Evolutionary conservation across 2,113 vertebrate species (phyloP), one percentile per base, ranked within the genome.

Genomic region (Shinisaurus crocodilurus): DNA sequence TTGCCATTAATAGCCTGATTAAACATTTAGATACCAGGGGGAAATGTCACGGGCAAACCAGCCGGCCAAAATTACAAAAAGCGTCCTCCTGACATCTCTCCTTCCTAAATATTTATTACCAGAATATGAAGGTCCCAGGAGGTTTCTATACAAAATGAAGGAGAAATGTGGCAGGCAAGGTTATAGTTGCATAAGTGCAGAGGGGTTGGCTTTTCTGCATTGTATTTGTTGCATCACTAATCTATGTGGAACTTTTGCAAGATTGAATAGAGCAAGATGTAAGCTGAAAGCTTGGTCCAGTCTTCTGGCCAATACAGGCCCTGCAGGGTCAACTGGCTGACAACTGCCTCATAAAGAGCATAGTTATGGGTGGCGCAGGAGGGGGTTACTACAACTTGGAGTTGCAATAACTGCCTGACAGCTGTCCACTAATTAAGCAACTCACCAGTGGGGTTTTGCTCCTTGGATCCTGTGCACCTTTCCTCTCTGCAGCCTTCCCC

Each of bases 61-160:
- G 69, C 91, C 92, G 90, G 88, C 89, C 93, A 91, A 82, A 88
- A 83, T 48, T 9, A 13, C 86, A 94, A 90, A 88, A 90, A 91
- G 37, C 34, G 82, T 79, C 13, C 65, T 93, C 93, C 83, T 16
- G 79, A 92, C 94, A 89, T 92, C 94, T 48, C 88, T 40, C 94
- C 82, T 95, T 92, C 88, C 94, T 95, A 96, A 95, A 93, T 96
- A 81, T 91, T 95, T 95, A 94, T 94, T 94, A 92, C 89, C 85
- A 89, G 87, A 63, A 91, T 92, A 92, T 88, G 94, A 95, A 80
- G 79, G 82, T 93, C 91, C 87, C 77, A 5, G 57, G 88, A 20
- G 89, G 75, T 92, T 81, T 83, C 27, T 87, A 91, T 45, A 18
- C 69, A 69, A 94, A 95, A 89, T 91, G 83, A 40, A 91, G 50